These are phyloP conservation scores for Lepus europaeus DNA, from an alignment of 2,113 vertebrate genomes.

Conservation along the genomic window DNA sequence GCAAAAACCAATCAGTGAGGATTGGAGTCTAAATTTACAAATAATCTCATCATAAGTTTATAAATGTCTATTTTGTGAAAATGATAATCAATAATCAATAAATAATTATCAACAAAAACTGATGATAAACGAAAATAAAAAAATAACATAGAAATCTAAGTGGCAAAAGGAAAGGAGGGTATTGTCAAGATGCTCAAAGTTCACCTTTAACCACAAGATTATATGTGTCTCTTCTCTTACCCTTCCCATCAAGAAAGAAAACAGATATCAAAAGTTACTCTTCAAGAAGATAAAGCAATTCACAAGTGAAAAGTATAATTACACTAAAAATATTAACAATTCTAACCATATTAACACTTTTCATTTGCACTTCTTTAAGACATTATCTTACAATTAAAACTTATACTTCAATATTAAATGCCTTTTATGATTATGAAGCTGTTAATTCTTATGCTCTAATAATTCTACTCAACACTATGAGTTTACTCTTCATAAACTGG, in stretches of 20 bases:
- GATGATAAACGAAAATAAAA: too few species aligned
- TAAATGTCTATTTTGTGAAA: background rate
- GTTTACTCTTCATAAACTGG: background rate
- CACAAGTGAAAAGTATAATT: background rate
- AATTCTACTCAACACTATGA: background rate
- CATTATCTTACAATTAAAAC: background rate
- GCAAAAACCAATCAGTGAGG: background rate
- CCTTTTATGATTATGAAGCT: background rate
- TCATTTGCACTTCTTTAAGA: background rate
- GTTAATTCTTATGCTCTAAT: background rate
- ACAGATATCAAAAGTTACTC: background rate
- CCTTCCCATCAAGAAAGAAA: background rate
- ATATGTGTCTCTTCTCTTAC: background rate
- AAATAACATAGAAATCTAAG: background rate
- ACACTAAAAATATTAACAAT: background rate
- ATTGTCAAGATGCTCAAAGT: background rate
- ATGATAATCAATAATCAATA: constrained; percentile 14
- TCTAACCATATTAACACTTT: background rate
- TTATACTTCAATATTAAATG: background rate
- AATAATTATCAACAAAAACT: too few species aligned
- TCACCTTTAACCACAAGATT: background rate
- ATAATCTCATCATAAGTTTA: background rate
- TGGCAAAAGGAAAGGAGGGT: background rate
- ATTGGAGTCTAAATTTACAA: background rate
- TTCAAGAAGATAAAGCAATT: background rate